Evolutionary conservation across 2,888 invertebrate genomes (phyloP).

Genomic region (Pyrrhosoma nymphula): DNA sequence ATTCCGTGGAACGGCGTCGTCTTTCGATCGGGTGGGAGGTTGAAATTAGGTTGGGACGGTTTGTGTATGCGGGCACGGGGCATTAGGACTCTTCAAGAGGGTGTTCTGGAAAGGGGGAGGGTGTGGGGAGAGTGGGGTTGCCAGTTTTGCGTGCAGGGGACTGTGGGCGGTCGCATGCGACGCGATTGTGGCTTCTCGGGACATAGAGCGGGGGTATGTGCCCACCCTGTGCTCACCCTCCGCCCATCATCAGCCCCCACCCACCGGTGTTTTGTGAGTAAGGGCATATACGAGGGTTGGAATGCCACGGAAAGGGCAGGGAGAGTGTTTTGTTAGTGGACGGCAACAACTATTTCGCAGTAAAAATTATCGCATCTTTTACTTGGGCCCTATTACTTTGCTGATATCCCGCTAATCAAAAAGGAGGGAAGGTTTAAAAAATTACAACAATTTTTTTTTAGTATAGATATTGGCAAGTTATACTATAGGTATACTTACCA

Average conservation of each 20-base stretch:
- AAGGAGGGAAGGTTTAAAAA: no score
- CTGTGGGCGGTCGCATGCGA: background rate
- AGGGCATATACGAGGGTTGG: background rate
- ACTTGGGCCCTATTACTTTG: no score
- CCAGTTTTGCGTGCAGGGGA: background rate
- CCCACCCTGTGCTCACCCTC: background rate
- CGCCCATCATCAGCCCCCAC: background rate
- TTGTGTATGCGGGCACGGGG: slow-evolving; percentile 31
- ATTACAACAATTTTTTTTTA: no score
- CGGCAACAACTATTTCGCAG: no score
- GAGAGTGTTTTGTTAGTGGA: no score
- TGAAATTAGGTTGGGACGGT: slow-evolving; percentile 23
- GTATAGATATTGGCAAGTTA: no score
- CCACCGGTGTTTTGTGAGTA: background rate
- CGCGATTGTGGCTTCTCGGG: slow-evolving; percentile 36
- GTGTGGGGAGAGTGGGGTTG: no score
- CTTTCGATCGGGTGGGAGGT: background rate
- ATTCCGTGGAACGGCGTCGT: background rate
- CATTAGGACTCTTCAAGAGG: slow-evolving; percentile 33
- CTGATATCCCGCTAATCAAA: no score
- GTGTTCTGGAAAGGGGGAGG: background rate
- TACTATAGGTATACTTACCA: no score
- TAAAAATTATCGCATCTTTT: no score
- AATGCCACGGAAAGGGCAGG: background rate
- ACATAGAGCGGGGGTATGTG: background rate